Conservation (phyloP, 1,140 invertebrate species). For the Drosophila nigrodunni region DNA sequence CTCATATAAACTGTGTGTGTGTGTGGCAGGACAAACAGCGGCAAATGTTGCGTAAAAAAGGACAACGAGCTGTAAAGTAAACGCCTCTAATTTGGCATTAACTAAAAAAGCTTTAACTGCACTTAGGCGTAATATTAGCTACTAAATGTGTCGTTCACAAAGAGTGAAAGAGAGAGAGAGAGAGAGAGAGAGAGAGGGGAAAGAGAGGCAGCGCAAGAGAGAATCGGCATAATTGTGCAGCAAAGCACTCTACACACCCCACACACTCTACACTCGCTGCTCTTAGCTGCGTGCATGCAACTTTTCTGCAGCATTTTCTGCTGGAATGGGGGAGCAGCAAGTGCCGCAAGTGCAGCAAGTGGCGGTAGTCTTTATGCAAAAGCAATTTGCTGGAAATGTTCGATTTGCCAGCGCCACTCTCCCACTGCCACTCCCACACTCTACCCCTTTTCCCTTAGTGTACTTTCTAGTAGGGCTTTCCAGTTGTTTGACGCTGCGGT, state of each 20-base stretch:
- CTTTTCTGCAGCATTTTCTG: slow-evolving; percentile 12
- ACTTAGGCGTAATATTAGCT: slow-evolving; percentile 45
- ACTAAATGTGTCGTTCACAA: slow-evolving; percentile 26
- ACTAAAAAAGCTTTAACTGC: slow-evolving; percentile 53
- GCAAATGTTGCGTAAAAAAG: slow-evolving; percentile 68
- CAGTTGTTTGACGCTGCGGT: slow-evolving; percentile 52
- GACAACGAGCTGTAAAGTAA: slow-evolving; percentile 47
- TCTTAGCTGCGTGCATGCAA: slow-evolving; percentile 29
- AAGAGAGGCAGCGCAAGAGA: not conserved
- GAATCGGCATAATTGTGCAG: slow-evolving; percentile 56
- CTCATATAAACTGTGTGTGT: slow-evolving; percentile 22
- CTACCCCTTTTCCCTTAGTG: no score
- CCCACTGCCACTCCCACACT: no score
- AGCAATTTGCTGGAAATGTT: slow-evolving; percentile 82
- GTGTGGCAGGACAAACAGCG: slow-evolving; percentile 34
- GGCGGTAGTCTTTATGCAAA: slow-evolving; percentile 76
- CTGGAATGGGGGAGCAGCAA: slow-evolving; percentile 25
- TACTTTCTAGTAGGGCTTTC: slow-evolving; percentile 25
- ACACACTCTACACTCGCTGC: slow-evolving; percentile 14
- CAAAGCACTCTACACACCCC: slow-evolving; percentile 15
- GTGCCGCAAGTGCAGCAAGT: slow-evolving; percentile 26
- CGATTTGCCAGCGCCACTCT: slow-evolving; percentile 56
- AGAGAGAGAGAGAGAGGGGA: slow-evolving; percentile 1
- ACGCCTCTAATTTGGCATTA: slow-evolving; percentile 77
- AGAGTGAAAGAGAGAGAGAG: not conserved